Evolutionary conservation across 2,113 vertebrate genomes (phyloP).

Genomic region (Euleptes europaea): DNA sequence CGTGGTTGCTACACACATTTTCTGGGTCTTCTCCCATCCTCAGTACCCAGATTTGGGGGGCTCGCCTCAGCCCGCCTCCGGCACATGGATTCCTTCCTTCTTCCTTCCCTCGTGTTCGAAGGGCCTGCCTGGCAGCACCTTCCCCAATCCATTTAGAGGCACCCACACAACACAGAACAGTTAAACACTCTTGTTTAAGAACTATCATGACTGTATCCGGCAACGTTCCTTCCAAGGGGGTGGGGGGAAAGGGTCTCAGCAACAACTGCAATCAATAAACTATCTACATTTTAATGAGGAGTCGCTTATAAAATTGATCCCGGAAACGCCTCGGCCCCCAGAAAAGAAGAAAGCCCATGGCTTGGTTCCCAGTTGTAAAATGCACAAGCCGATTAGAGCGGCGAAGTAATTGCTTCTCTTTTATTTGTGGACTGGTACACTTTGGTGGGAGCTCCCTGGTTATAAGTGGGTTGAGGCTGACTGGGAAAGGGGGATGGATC

Average conservation of each 20-base stretch:
- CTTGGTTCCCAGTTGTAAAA: slow-evolving; percentile 8
- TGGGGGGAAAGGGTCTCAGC: too few relatives aligned
- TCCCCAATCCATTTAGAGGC: neutral
- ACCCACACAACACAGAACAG: accelerated
- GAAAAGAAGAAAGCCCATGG: neutral
- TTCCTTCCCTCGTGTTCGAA: too few relatives aligned
- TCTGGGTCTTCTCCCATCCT: neutral
- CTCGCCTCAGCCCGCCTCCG: neutral
- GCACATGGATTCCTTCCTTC: neutral
- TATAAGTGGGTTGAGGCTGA: neutral
- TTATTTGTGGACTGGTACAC: slow-evolving; percentile 24
- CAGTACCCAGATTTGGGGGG: neutral
- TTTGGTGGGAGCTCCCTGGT: neutral
- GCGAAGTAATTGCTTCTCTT: neutral
- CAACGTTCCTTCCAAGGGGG: neutral
- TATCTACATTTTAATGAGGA: neutral
- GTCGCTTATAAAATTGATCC: neutral
- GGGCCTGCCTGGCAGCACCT: neutral
- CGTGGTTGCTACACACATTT: neutral
- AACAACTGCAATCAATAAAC: slow-evolving; percentile 28
- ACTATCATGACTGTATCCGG: neutral
- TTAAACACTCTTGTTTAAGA: neutral
- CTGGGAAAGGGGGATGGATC: neutral
- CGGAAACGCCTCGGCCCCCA: neutral
- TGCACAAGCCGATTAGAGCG: slow-evolving; percentile 44